Evolutionary conservation across 2,888 invertebrate species (phyloP).

Genomic region (Aromia moschata): DNA sequence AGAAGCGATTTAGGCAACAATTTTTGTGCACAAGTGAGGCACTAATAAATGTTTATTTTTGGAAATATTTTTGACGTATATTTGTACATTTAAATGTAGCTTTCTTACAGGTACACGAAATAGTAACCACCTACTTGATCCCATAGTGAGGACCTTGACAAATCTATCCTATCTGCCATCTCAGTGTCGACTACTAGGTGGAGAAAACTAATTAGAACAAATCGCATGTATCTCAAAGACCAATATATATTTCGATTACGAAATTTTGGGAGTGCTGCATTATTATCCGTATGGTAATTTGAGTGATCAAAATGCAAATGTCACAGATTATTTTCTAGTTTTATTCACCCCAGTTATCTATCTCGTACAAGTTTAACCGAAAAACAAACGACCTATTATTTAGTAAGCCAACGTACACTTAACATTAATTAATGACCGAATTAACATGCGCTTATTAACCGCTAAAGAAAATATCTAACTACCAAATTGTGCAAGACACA

Average conservation of each 20-base stretch:
- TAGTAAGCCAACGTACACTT: neutral
- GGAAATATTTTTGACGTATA: too few species aligned
- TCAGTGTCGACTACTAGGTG: neutral
- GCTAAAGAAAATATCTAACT: slow-evolving; percentile 7
- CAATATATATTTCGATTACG: neutral
- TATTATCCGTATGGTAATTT: neutral
- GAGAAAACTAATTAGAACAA: neutral
- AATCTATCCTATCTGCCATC: too few species aligned
- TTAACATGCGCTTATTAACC: neutral
- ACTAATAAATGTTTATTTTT: too few species aligned
- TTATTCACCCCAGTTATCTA: neutral
- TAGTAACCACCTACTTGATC: too few species aligned
- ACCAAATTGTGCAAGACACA: slow-evolving; percentile 13
- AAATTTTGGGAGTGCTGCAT: neutral
- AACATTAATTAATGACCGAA: neutral
- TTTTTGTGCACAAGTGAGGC: too few species aligned
- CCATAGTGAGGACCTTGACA: too few species aligned
- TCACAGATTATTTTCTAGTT: neutral
- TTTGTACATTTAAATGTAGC: too few species aligned
- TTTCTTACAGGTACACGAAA: too few species aligned
- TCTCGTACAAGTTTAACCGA: neutral
- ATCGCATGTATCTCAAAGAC: neutral
- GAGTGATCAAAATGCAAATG: neutral
- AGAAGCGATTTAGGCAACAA: too few species aligned
- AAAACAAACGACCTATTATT: neutral